These are phyloP conservation scores for Cnemophilus loriae DNA, from an alignment of 2,113 vertebrate genomes.

Conservation along the genomic window DNA sequence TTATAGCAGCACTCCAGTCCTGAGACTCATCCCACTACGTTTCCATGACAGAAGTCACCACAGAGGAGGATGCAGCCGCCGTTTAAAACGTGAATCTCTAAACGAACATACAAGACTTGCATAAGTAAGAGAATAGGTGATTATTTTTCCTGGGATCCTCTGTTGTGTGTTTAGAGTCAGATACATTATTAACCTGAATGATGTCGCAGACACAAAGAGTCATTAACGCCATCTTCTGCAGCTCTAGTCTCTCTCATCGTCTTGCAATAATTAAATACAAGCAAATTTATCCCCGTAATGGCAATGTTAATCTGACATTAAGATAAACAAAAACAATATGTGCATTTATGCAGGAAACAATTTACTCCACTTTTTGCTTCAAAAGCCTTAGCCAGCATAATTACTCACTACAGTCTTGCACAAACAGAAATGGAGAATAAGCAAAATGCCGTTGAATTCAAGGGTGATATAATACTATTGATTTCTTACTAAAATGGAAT, in stretches of 20 bases:
- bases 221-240: not conserved
- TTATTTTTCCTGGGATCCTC: not conserved
- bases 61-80: not conserved
- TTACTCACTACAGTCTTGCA: not conserved
- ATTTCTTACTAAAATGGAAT: not conserved
- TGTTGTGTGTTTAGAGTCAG: not conserved
- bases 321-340: not conserved
- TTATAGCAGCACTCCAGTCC: not conserved
- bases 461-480: not conserved
- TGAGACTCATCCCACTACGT: fast-evolving
- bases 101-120: not conserved
- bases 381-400: not conserved
- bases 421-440: not conserved
- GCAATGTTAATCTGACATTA: not conserved
- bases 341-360: not conserved
- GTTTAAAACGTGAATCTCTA: not conserved
- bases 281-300: not conserved
- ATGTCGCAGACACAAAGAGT: not conserved
- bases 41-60: not conserved
- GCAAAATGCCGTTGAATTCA: not conserved
- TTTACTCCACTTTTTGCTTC: not conserved
- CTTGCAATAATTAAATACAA: not conserved
- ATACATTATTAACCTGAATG: not conserved
- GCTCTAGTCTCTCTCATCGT: not conserved
- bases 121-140: not conserved